These are phyloP conservation scores for Beris morrisii DNA, from an alignment of 2,888 invertebrate species.

Conservation along the genomic window DNA sequence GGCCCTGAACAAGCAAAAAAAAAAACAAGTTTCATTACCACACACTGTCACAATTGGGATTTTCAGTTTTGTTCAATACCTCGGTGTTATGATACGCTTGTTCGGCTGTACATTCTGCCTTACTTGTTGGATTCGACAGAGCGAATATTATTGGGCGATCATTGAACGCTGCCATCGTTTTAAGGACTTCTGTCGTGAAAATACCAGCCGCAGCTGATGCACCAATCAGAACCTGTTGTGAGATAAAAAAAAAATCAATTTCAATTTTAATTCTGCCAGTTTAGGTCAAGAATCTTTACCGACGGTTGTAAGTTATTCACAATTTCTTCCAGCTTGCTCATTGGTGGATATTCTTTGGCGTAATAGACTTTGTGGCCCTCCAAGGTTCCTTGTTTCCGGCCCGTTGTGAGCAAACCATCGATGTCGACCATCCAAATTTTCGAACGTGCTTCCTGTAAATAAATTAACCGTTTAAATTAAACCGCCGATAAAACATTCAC, in stretches of 20 bases:
- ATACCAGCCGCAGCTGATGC: conserved; percentile 91
- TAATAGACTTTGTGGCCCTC: conserved; percentile 72
- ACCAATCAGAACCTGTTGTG: conserved; percentile 62
- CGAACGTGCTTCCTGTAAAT: conserved; percentile 69
- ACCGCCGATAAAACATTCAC: neutral
- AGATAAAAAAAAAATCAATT: neutral
- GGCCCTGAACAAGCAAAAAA: conserved; percentile 67
- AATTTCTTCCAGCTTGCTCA: conserved; percentile 76
- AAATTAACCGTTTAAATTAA: conserved; percentile 2
- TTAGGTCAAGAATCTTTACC: conserved; percentile 61
- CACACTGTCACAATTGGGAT: neutral
- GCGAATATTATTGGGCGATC: conserved; percentile 94
- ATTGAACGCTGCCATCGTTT: conserved; percentile 83
- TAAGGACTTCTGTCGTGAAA: conserved; percentile 84
- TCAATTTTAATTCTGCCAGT: neutral
- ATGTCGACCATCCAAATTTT: conserved; percentile 96
- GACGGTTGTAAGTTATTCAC: conserved; percentile 85
- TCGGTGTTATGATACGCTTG: conserved; percentile 89
- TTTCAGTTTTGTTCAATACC: conserved; percentile 58
- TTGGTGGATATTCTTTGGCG: conserved; percentile 76
- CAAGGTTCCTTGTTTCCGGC: conserved; percentile 64
- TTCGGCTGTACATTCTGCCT: conserved; percentile 98
- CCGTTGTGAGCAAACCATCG: conserved; percentile 81
- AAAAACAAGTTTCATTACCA: neutral
- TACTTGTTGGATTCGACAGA: conserved; percentile 95